A percentile compares a stretch with the other conserved stretches of the same genome.
Evolutionary conservation across 1,140 invertebrate species (phyloP).

Genomic region (Mya arenaria): DNA sequence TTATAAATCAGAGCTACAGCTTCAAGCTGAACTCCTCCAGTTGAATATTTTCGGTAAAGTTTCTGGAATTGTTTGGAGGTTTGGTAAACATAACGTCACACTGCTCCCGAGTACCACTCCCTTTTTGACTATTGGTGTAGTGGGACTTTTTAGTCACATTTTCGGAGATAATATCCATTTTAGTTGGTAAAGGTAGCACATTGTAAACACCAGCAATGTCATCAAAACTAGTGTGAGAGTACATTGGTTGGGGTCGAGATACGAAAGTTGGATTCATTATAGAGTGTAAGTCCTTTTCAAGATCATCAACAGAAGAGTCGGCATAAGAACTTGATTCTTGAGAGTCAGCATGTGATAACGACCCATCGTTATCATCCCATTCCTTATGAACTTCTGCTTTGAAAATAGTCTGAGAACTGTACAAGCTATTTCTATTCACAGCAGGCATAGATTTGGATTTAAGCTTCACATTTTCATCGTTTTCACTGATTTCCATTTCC

Average conservation of each 20-base stretch:
- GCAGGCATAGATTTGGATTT: conserved; percentile 68
- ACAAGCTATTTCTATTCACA: conserved; percentile 61
- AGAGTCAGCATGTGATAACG: conserved; percentile 59
- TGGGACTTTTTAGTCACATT: conserved; percentile 6
- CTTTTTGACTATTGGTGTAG: too few relatives aligned
- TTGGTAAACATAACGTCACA: too few relatives aligned
- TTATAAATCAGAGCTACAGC: background rate
- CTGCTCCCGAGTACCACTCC: too few relatives aligned
- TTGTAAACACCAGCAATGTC: conserved; percentile 17
- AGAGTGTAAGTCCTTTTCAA: conserved; percentile 71
- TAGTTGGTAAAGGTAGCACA: conserved; percentile 14
- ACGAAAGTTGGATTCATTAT: conserved; percentile 64
- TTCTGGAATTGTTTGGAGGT: too few relatives aligned
- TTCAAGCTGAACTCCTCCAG: background rate
- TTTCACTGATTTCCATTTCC: conserved; percentile 45
- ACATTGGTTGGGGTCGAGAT: background rate
- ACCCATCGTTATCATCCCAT: conserved; percentile 66
- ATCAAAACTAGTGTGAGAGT: conserved; percentile 22
- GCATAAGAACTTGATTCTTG: conserved; percentile 65
- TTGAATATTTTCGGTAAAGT: background rate
- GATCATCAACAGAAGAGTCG: conserved; percentile 65
- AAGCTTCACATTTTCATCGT: conserved; percentile 45
- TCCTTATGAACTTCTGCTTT: conserved; percentile 77
- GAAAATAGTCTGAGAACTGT: conserved; percentile 72
- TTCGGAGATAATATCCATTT: conserved; percentile 45